These are phyloP conservation scores for Caracal caracal DNA, from an alignment of 2,113 vertebrate species.

Conservation along the genomic window DNA sequence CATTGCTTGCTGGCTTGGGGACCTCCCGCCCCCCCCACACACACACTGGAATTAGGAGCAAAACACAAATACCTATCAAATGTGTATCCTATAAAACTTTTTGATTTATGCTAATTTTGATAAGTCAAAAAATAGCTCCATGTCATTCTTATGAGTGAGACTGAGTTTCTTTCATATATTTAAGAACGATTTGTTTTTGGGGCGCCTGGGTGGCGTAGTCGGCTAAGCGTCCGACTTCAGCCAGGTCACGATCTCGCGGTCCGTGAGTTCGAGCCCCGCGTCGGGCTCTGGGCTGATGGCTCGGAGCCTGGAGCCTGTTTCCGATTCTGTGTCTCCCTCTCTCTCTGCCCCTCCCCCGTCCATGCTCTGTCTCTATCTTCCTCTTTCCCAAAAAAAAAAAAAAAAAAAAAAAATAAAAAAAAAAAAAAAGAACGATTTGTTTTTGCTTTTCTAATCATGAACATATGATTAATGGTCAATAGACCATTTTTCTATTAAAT, in stretches of 20 bases:
- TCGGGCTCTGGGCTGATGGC: too few species aligned
- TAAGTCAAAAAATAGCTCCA: neutral
- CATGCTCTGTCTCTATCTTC: too few species aligned
- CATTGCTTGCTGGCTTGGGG: neutral
- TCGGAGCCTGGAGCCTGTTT: too few species aligned
- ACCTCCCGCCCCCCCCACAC: neutral
- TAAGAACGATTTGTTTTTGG: neutral
- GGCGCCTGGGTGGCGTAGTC: too few species aligned
- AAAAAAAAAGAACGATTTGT: neutral
- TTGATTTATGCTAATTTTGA: neutral
- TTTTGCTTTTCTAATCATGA: neutral
- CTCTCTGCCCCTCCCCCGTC: too few species aligned
- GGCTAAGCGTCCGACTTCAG: too few species aligned
- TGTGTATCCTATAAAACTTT: neutral
- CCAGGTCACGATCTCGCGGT: too few species aligned
- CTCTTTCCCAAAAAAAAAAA: too few species aligned
- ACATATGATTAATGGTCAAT: too few species aligned
- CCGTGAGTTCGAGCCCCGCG: too few species aligned
- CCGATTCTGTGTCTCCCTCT: too few species aligned
- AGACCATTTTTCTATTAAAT: neutral
- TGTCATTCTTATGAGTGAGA: neutral
- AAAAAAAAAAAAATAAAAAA: too few species aligned
- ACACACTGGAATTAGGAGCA: neutral
- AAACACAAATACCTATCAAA: neutral
- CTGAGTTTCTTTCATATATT: neutral